A percentile compares a stretch with the other conserved stretches of the same genome.
phyloP scores from a whole-genome alignment of 1,140 invertebrate genomes.

The Bombyx mandarina region DNA sequence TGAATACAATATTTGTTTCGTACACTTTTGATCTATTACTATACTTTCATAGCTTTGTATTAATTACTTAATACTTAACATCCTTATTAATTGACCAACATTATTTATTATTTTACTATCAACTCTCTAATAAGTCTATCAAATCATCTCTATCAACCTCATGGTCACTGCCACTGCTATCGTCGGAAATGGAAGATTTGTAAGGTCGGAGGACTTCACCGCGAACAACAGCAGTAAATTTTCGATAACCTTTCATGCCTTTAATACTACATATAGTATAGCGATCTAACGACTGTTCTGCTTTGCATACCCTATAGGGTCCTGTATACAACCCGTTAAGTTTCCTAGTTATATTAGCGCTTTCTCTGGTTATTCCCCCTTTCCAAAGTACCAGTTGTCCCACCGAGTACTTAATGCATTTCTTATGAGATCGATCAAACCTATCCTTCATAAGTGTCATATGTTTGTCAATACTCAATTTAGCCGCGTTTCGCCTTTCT shows the following conservation, averaged over 20 bases:
- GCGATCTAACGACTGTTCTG: slow-evolving; percentile 5
- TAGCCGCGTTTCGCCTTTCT: neutral
- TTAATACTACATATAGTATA: slow-evolving; percentile 20
- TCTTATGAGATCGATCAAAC: neutral
- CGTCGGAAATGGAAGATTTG: slow-evolving; percentile 1
- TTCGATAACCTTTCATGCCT: slow-evolving; percentile 18
- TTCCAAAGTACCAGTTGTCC: slow-evolving; percentile 2
- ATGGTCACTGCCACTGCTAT: slow-evolving; percentile 8
- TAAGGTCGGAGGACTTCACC: slow-evolving; percentile 10
- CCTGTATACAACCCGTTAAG: slow-evolving; percentile 9
- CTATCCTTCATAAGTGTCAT: neutral
- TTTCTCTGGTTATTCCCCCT: neutral
- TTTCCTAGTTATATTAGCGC: slow-evolving; percentile 1
- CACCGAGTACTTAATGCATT: neutral
- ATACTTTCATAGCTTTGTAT: too few species aligned
- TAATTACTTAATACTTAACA: too few species aligned
- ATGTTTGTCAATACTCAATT: neutral
- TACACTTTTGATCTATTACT: too few species aligned
- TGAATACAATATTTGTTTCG: too few species aligned
- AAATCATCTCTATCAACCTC: slow-evolving; percentile 16
- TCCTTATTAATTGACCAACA: too few species aligned
- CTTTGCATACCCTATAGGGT: slow-evolving; percentile 15
- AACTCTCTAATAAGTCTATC: slow-evolving; percentile 15
- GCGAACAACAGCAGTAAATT: slow-evolving; percentile 12
- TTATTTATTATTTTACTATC: too few species aligned